phyloP scores from a whole-genome alignment of 1,140 invertebrate species.

The Bombus difficillimus region DNA sequence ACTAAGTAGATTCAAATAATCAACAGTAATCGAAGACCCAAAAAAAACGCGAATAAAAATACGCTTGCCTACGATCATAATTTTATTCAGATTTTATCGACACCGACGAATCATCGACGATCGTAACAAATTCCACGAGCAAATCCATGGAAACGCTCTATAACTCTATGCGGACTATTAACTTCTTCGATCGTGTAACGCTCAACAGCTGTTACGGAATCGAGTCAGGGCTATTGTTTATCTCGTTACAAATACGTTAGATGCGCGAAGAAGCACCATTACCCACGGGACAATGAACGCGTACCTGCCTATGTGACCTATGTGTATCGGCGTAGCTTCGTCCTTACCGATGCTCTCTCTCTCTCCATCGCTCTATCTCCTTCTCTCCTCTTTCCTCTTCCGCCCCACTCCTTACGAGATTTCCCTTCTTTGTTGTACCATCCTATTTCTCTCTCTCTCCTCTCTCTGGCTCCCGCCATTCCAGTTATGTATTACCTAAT shows the following conservation, averaged over 20 bases:
- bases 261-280: slow-evolving; percentile 57
- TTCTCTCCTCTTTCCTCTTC: slow-evolving; percentile 14
- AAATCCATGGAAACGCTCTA: background rate
- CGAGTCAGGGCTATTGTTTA: slow-evolving; percentile 56
- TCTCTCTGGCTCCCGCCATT: slow-evolving; percentile 62
- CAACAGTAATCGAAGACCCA: accelerated
- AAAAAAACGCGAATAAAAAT: too few relatives aligned
- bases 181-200: slow-evolving; percentile 53
- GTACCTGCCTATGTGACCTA: slow-evolving; percentile 21
- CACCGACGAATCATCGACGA: background rate
- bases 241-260: slow-evolving; percentile 62
- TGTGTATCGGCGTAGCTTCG: slow-evolving; percentile 21
- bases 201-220: slow-evolving; percentile 50
- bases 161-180: background rate
- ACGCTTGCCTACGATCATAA: background rate
- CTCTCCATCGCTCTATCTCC: background rate
- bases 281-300: slow-evolving; percentile 56
- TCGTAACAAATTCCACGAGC: background rate
- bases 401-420: slow-evolving; percentile 40
- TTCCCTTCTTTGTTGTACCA: background rate
- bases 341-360: background rate
- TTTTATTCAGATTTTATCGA: background rate
- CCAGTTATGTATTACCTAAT: slow-evolving; percentile 57
- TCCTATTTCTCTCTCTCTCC: background rate
- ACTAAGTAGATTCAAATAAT: too few relatives aligned